Evolutionary conservation across 1,140 invertebrate genomes (phyloP).

Genomic region (Nebria ingens): DNA sequence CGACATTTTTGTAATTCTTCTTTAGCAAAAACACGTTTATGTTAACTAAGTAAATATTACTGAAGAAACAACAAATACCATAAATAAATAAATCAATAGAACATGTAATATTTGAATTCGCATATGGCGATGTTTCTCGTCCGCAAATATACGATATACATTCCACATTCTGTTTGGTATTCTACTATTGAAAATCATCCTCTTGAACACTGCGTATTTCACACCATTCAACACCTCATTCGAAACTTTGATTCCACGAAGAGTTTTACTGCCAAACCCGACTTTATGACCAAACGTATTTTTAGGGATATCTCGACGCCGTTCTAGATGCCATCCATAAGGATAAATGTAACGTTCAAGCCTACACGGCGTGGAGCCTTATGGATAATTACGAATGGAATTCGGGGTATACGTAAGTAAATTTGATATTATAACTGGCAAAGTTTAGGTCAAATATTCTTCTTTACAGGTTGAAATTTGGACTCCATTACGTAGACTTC

Average conservation of each 20-base stretch:
- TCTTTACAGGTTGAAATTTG: constrained; percentile 18
- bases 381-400: constrained; percentile 76
- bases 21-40: no score
- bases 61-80: no score
- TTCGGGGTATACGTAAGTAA: constrained; percentile 46
- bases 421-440: no score
- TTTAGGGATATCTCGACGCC: constrained; percentile 49
- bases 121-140: no score
- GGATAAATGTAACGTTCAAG: constrained; percentile 51
- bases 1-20: no score
- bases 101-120: no score
- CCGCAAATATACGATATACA: no score
- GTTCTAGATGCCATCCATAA: constrained; percentile 50
- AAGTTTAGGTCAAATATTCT: not conserved
- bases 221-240: no score
- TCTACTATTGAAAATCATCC: not conserved
- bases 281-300: constrained; percentile 23
- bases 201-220: no score
- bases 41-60: no score
- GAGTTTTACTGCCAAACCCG: not conserved
- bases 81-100: no score
- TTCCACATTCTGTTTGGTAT: not conserved
- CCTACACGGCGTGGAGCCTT: constrained; percentile 63
- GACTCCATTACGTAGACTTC: constrained; percentile 23
- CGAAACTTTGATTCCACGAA: not conserved